Base-by-base conservation (phyloP, 2,888 invertebrate genomes). In the Euproctis similis region DNA sequence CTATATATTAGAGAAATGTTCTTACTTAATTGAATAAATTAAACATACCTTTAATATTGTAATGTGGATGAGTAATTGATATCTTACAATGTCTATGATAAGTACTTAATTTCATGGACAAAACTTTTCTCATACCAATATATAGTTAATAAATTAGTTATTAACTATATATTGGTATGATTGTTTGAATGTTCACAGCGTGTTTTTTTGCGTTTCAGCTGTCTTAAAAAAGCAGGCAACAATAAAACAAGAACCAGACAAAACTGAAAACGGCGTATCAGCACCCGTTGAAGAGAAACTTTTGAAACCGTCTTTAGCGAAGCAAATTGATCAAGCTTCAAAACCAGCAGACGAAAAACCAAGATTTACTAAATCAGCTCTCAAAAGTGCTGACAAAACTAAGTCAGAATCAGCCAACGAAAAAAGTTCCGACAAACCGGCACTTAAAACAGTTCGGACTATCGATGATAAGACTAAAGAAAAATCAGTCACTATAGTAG, bases 401-500 rank as follows among this genome's bases (percentile, higher is more conserved):
- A 60, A 58, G 36, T 67, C 71, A 12, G 70, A 64, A 48, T 28
- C 37, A 9, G 19, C 39, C 28, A 59, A 46, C 38, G 70, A 68
- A n/a, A 73, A 74, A 47, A 13, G 30, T 11, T 53, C 58, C 31
- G 77, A 77, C 26, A 77, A 53, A 56, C 64, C 82, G 20, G 50
- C 67, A 13, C 45, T 80, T 20, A 74, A 52, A 60, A 76, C 64
- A 32, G 76, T 80, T 1, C 70, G 68, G 59, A 80, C 78, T 26
- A 74, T 80, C 26, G 82, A 84, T 57, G 80, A 78, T 8, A 82
- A 78, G 51, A 43, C 57, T 8, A 81, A 77, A 55, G 81, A 80
- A 30, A 82, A 82, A 52, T 71, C 78, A 11, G 78, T 80, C 5
- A 80, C 74, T 26, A 81, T 78, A 42, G 59, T 76, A 38, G 82